Conservation (phyloP, 2,888 invertebrate species). For the Pristionchus japonicus region DNA sequence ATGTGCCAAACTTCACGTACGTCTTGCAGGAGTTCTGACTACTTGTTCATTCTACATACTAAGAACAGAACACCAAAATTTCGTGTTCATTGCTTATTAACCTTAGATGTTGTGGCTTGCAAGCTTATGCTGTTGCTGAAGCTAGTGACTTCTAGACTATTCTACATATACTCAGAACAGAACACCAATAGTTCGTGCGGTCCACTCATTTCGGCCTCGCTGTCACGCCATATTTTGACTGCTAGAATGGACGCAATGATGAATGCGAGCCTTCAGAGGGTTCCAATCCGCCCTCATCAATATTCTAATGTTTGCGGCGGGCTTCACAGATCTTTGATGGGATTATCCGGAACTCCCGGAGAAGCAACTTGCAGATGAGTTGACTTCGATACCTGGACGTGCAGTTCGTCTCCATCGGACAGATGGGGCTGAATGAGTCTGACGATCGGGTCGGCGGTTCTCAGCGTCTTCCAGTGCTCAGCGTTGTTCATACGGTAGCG, state of each 20-base stretch:
- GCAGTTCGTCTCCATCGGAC: constrained; percentile 61
- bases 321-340: background rate
- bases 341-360: no score
- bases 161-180: no score
- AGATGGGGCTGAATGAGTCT: constrained; percentile 58
- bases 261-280: background rate
- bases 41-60: no score
- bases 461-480: constrained; percentile 60
- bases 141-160: no score
- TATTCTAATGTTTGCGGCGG: background rate
- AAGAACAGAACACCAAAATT: no score
- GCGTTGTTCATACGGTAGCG: constrained; percentile 53
- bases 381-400: constrained; percentile 60
- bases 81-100: no score
- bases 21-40: no score
- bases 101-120: no score
- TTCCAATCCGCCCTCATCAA: background rate
- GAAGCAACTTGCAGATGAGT: no score
- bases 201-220: background rate
- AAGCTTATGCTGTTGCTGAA: no score
- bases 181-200: background rate
- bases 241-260: background rate
- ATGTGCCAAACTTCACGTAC: no score
- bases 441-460: constrained; percentile 57
- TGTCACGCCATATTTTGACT: background rate